Conservation (phyloP, 2,797 vertebrate genomes). For the Diceros bicornis region DNA sequence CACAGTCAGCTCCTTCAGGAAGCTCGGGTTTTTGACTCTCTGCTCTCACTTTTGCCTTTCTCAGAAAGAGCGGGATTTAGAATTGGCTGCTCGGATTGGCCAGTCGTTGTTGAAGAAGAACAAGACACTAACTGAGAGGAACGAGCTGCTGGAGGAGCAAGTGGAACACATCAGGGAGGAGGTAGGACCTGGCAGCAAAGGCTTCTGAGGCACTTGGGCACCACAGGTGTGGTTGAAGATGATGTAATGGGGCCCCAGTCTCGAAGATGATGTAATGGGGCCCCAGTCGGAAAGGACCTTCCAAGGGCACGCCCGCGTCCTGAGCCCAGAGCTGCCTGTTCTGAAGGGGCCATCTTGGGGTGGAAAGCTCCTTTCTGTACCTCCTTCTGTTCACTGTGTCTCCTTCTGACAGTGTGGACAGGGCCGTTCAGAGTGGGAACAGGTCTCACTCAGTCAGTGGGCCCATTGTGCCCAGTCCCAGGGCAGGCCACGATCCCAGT, state of each 20-base stretch:
- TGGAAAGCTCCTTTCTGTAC: not conserved
- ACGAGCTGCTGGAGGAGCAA: conserved; percentile 97
- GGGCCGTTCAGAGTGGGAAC: fast-evolving
- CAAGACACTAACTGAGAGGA: conserved; percentile 97
- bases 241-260: no score
- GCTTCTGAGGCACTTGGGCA: not conserved
- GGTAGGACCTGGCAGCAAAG: conserved; percentile 87
- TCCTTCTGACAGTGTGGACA: fast-evolving
- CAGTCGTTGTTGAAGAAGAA: conserved; percentile 99
- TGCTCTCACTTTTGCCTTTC: conserved; percentile 55
- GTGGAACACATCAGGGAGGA: conserved; percentile 98
- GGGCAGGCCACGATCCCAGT: fast-evolving
- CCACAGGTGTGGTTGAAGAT: fast-evolving
- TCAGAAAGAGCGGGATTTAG: conserved; percentile 99
- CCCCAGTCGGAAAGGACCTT: not conserved
- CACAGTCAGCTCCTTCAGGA: not conserved
- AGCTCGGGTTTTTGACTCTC: not conserved
- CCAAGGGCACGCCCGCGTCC: not conserved
- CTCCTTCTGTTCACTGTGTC: not conserved
- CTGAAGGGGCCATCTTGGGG: fast-evolving
- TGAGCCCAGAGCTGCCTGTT: no score
- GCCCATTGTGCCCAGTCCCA: fast-evolving
- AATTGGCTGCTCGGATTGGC: conserved; percentile 98
- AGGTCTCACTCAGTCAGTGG: no score
- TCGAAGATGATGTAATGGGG: fast-evolving